Evolutionary conservation across 2,797 vertebrate species (phyloP), one percentile per base, ranked within the genome.

Genomic region (Champsocephalus gunnari): DNA sequence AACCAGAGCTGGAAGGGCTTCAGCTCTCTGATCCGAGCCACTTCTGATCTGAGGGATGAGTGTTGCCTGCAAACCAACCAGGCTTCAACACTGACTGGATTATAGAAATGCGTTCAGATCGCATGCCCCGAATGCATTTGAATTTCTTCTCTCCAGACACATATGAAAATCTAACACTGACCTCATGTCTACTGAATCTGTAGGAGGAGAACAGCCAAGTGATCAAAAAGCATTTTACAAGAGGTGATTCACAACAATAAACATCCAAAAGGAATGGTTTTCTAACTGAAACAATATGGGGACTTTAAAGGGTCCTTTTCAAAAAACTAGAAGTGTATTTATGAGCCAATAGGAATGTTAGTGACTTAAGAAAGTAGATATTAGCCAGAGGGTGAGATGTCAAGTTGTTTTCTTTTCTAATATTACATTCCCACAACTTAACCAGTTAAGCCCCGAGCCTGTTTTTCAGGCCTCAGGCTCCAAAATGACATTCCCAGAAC

Each of bases 221-320:
- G 73, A 77, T 78, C 53, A 77, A 67, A 77, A 81, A 56, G 61
- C 67, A 54, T 80, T 83, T 76, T 75, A 82, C 72, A 70, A 73
- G 79, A 82, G 64, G 58, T 85, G 80, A 84, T 80, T 88, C 77
- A 84, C 62, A 78, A 64, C 73, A 62, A 80, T 83, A 77, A 79
- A 69, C 84, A 59, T 71, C 61, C 56, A 66, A 38, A 38, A 38
- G 70, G 59, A 66, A 57, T 63, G 61, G 72, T 79, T 79, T 72
- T 50, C 71, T 83, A 84, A 79, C 24, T 65, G 19, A 63, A 79
- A 75, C 62, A 80, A 90, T 38, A 83, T 86, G 83, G 63, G 17
- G 67, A 72, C 24, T 77, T 82, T 62, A 66, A 78, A 70, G 60
- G 28, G 48, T 59, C 38, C 8, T 58, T 12, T 66, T 62, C 24